Evolutionary conservation across 2,888 invertebrate genomes (phyloP).

Genomic region (Cantharis nigra): DNA sequence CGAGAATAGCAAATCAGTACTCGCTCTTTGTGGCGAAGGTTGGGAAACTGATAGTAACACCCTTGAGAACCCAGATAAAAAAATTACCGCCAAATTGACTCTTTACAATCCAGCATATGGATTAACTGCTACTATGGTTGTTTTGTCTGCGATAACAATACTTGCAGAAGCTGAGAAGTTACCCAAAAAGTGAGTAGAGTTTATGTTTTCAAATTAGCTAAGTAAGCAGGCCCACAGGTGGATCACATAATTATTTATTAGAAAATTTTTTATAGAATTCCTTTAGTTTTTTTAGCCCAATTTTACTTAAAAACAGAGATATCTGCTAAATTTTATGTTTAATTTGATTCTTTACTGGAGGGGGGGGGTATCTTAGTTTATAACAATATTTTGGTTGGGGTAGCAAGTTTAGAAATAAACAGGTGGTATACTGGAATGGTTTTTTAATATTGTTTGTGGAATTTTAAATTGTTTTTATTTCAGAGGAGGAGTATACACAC

Average conservation of each 20-base stretch:
- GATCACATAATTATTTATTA: too few relatives aligned
- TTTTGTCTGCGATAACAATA: slow-evolving; percentile 74
- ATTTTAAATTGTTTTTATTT: neutral
- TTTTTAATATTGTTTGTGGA: neutral
- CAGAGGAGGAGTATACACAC: slow-evolving; percentile 85
- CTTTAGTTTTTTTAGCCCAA: too few relatives aligned
- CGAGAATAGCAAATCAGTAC: slow-evolving; percentile 65
- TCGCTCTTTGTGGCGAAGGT: slow-evolving; percentile 77
- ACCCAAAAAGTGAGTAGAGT: slow-evolving; percentile 67
- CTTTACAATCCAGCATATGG: slow-evolving; percentile 82
- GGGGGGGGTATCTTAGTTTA: too few relatives aligned
- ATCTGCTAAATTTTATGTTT: too few relatives aligned
- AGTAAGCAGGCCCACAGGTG: too few relatives aligned
- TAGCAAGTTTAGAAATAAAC: too few relatives aligned
- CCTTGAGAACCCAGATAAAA: slow-evolving; percentile 65
- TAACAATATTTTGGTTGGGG: too few relatives aligned
- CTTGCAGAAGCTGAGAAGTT: slow-evolving; percentile 76
- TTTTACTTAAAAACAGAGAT: too few relatives aligned
- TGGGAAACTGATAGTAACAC: slow-evolving; percentile 72
- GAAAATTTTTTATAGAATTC: too few relatives aligned
- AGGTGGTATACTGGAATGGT: too few relatives aligned
- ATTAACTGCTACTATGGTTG: slow-evolving; percentile 73
- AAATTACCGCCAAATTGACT: slow-evolving; percentile 68
- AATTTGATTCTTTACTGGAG: too few relatives aligned
- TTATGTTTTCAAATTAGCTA: neutral